Evolutionary conservation across 1,140 invertebrate genomes (phyloP).

Genomic region (Drosophila ananassae): DNA sequence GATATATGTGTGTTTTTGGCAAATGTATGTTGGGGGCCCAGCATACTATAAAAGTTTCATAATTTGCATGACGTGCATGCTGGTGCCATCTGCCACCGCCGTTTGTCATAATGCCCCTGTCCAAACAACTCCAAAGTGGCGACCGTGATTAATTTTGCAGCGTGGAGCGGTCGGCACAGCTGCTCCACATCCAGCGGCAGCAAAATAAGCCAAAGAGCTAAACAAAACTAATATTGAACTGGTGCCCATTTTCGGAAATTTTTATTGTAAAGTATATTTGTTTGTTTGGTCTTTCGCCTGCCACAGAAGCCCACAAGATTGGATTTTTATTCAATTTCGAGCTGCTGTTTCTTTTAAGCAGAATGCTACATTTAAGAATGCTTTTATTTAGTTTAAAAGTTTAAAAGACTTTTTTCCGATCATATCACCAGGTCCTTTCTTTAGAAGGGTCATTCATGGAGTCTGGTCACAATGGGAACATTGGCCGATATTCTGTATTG

Average conservation of each 20-base stretch:
- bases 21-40: conserved; percentile 9
- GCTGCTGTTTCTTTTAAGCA: no score
- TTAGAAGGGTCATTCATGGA: background rate
- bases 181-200: conserved; percentile 13
- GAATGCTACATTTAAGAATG: no score
- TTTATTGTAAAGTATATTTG: conserved; percentile 11
- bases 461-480: background rate
- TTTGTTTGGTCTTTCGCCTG: background rate
- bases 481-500: conserved; percentile 2
- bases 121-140: conserved; percentile 61
- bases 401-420: background rate
- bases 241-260: conserved; percentile 6
- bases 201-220: conserved; percentile 6
- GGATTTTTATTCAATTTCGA: background rate
- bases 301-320: background rate
- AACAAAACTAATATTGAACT: conserved; percentile 63
- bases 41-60: conserved; percentile 59
- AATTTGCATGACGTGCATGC: conserved; percentile 75
- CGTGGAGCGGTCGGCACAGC: conserved; percentile 32
- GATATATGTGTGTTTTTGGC: conserved; percentile 13
- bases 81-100: conserved; percentile 61
- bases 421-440: background rate
- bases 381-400: background rate
- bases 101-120: conserved; percentile 66
- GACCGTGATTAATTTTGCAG: conserved; percentile 71